A percentile compares a stretch with the other conserved stretches of the same genome.
Conservation (phyloP, 1,140 invertebrate species). For the Eriocheir sinensis region DNA sequence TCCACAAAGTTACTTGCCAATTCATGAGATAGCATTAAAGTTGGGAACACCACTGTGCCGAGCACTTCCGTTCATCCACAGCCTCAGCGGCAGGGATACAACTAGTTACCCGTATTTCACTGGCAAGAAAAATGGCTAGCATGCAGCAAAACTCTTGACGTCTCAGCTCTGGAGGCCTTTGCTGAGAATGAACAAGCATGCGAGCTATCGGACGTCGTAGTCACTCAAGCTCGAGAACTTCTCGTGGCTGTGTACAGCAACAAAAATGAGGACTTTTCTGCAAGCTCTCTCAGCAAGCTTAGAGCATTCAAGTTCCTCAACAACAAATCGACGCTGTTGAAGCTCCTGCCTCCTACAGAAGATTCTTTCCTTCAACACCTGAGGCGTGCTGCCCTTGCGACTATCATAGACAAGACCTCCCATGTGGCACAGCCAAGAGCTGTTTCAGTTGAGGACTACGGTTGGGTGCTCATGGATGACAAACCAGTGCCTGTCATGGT, state of each 20-base stretch:
- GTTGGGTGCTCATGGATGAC: too few species aligned
- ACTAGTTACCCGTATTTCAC: slow-evolving; percentile 5
- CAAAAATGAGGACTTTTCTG: background rate
- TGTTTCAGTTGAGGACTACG: too few species aligned
- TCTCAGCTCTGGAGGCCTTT: slow-evolving; percentile 20
- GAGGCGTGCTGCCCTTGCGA: too few species aligned
- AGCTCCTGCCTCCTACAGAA: background rate
- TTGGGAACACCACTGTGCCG: background rate
- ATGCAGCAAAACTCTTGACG: background rate
- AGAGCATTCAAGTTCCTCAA: background rate
- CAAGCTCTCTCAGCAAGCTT: background rate
- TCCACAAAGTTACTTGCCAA: background rate
- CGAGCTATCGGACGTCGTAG: background rate
- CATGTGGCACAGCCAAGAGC: too few species aligned
- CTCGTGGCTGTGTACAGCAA: background rate
- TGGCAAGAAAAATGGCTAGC: background rate
- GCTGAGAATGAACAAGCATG: background rate
- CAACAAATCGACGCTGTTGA: slow-evolving; percentile 9
- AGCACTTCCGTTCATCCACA: slow-evolving; percentile 17
- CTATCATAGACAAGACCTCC: too few species aligned
- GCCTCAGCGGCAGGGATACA: background rate
- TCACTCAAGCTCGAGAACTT: background rate
- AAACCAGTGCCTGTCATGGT: too few species aligned
- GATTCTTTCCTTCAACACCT: too few species aligned
- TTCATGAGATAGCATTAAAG: background rate